Conservation (phyloP, 2,888 invertebrate genomes). For the Lamellibrachia columna region DNA sequence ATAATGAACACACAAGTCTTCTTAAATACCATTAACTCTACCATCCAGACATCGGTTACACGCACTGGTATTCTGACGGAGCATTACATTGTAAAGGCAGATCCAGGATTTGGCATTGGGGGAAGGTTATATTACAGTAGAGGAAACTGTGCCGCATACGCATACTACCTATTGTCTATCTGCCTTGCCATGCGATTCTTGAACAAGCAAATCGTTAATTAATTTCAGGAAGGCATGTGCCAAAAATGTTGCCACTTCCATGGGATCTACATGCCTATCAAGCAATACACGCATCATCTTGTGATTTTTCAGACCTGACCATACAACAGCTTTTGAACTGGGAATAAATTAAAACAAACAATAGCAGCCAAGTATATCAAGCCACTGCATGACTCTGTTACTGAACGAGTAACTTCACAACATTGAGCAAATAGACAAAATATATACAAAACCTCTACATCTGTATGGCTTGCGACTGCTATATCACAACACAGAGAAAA, state of each 20-base stretch:
- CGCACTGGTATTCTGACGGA: neutral
- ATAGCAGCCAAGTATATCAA: neutral
- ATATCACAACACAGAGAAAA: neutral
- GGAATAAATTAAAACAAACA: slow-evolving; percentile 9
- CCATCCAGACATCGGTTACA: neutral
- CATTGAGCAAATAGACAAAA: slow-evolving; percentile 11
- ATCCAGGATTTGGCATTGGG: neutral
- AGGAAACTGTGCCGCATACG: neutral
- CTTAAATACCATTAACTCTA: neutral
- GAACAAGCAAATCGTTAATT: neutral
- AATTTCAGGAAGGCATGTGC: neutral
- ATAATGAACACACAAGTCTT: slow-evolving; percentile 11
- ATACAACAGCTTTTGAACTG: neutral
- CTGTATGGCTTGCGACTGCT: neutral
- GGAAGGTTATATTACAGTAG: neutral
- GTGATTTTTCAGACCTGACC: neutral
- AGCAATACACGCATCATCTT: neutral
- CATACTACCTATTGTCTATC: neutral
- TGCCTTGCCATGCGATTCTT: neutral
- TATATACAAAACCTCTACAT: neutral
- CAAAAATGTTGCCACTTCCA: neutral
- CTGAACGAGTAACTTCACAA: neutral
- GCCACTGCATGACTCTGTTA: neutral
- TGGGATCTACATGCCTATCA: neutral
- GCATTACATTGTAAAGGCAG: neutral